Evolutionary conservation across 2,888 invertebrate genomes (phyloP).

Genomic region (Miltochrista miniata): DNA sequence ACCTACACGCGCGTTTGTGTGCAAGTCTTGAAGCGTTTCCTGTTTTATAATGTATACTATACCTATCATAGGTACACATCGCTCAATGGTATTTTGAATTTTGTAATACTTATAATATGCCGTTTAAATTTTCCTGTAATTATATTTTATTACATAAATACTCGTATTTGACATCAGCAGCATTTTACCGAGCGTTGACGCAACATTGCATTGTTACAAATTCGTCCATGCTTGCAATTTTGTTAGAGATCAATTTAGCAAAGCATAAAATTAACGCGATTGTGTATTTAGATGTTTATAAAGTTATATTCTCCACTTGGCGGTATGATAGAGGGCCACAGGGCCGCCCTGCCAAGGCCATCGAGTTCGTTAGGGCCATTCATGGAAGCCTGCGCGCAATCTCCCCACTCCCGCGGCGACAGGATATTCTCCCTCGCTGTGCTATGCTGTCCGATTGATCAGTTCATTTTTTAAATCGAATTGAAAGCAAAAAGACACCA

Average conservation of each 20-base stretch:
- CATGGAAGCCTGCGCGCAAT: conserved; percentile 75
- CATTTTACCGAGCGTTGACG: conserved; percentile 2
- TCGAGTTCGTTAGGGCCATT: conserved; percentile 81
- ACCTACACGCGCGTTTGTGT: conserved; percentile 45
- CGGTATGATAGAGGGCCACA: conserved; percentile 43
- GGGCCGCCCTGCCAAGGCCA: conserved; percentile 76
- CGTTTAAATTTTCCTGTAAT: conserved; percentile 19
- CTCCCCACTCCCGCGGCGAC: conserved; percentile 60
- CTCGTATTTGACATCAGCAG: background rate
- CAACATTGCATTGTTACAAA: conserved; percentile 16
- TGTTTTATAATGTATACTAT: conserved; percentile 50
- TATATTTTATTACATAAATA: conserved; percentile 8
- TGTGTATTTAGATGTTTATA: conserved; percentile 22
- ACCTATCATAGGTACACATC: conserved; percentile 24
- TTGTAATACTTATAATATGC: conserved; percentile 10
- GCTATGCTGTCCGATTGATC: conserved; percentile 73
- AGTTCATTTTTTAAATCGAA: conserved; percentile 66
- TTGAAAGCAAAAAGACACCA: conserved; percentile 65
- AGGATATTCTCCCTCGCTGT: conserved; percentile 73
- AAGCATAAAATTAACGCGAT: conserved; percentile 15
- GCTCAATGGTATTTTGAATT: conserved; percentile 14
- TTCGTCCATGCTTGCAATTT: conserved; percentile 11
- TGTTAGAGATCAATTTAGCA: conserved; percentile 12
- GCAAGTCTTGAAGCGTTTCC: conserved; percentile 61
- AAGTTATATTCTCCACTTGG: conserved; percentile 29